Base-by-base conservation (phyloP, 2,888 invertebrate species). In the Acanthoscelides obtectus region DNA sequence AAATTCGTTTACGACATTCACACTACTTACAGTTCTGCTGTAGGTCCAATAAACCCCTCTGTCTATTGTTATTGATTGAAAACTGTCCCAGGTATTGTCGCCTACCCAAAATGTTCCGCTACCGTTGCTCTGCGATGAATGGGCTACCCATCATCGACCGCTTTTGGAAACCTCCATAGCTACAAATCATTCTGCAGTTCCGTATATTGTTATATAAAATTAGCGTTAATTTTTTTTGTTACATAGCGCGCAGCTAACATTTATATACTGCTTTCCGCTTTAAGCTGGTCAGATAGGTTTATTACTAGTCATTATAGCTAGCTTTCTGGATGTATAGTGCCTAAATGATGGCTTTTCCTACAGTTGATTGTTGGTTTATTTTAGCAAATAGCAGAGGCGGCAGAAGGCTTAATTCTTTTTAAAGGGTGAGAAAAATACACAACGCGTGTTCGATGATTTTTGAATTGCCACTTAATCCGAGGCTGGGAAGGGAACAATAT, bases 1-100 rank as follows among this genome's bases (percentile, higher is more conserved):
- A 45, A 45, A 45, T 45, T 45, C 45, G 45, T 45, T 45, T 4
- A 45, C 45, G 45, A 45, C 45, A 17, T 45, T 12, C 17, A 45
- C 45, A 45, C 8, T 45, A 45, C 45, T 17, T 45, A 45, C 45
- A 4, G 45, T 45, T 45, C 45, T 45, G 45, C 45, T 45, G 45
- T 45, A 45, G 45, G 45, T 45, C 45, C 45, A 45, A 45, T 45
- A 45, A 45, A 45, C 45, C 45, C 45, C 25, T 25, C 4, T 6
- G 25, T 5, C 25, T 66, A 67, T 67, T 22, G 22, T 67, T 5
- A 67, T 20, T 20, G 22, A 20, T 66, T 70, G 70, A 76, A 80
- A 77, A 78, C 75, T 78, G 74, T 80, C 78, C 80, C 80, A 79
- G 80, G 81, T 83, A 83, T 83, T 84, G 83, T 83, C 83, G 83